Conservation (phyloP, 2,113 vertebrate species). For the Gadus macrocephalus region DNA sequence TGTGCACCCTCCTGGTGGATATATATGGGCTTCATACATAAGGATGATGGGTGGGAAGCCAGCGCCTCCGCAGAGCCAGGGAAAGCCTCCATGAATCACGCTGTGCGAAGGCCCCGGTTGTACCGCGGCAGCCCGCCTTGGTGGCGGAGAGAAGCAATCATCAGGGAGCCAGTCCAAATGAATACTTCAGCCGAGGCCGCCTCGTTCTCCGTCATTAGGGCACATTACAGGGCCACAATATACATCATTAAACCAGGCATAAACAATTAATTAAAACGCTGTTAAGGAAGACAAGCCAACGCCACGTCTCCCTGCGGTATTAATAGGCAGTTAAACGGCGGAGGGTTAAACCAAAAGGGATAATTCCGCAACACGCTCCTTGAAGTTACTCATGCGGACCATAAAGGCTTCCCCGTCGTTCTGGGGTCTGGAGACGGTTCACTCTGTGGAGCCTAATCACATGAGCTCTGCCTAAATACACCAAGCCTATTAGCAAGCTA, state of each 20-base stretch:
- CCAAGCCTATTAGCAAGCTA: too few relatives aligned
- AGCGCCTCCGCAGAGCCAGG: slow-evolving; percentile 13
- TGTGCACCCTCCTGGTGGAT: slow-evolving; percentile 44
- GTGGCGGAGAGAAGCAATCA: slow-evolving; percentile 61
- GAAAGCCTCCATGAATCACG: slow-evolving; percentile 64
- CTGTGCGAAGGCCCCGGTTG: slow-evolving; percentile 10
- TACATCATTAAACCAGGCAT: slow-evolving; percentile 75
- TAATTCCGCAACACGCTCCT: slow-evolving; percentile 48
- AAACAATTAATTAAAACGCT: slow-evolving; percentile 77
- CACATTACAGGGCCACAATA: slow-evolving; percentile 72
- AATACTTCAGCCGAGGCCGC: slow-evolving; percentile 65
- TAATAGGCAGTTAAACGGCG: slow-evolving; percentile 68
- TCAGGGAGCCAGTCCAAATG: slow-evolving; percentile 68
- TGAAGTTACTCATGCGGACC: slow-evolving; percentile 44
- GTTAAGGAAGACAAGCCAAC: slow-evolving; percentile 71
- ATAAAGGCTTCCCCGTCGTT: slow-evolving; percentile 40
- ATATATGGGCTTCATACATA: slow-evolving; percentile 46
- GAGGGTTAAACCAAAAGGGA: slow-evolving; percentile 63
- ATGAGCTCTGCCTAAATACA: too few relatives aligned
- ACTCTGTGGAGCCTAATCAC: neutral
- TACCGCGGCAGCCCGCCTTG: slow-evolving; percentile 19
- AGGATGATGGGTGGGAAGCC: slow-evolving; percentile 61
- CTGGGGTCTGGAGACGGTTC: slow-evolving; percentile 25
- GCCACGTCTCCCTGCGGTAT: slow-evolving; percentile 65
- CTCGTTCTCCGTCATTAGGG: slow-evolving; percentile 70